Evolutionary conservation across 2,113 vertebrate species (phyloP), one percentile per base, ranked within the genome.

Genomic region (Pomatostomus ruficeps): DNA sequence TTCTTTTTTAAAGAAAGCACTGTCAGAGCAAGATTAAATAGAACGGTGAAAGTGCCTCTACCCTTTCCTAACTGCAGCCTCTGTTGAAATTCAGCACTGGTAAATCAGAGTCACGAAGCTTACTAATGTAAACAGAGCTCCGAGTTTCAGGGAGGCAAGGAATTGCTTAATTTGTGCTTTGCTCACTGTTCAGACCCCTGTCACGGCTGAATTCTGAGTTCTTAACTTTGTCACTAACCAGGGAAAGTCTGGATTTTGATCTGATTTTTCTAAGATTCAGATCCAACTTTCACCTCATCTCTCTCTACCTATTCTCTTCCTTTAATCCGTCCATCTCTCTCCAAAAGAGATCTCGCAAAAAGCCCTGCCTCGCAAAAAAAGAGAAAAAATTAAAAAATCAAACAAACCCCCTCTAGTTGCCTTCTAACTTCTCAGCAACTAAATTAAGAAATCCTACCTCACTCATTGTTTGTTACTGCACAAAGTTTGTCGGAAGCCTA

Each of bases 101-200:
- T 93, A 96, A 96, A 90, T 94, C 75, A 82, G 6, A 88, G 75
- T 33, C 74, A 61, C 8, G 10, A 91, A 93, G 54, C 75, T 85
- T 31, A 74, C 76, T 84, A 96, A 91, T 46, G 62, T 91, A 97
- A 97, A 97, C 76, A 95, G 28, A 85, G 38, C 78, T 85, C 36
- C 66, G 88, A 75, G 80, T 78, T 70, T 28, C 91, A 95, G 78
- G 91, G 79, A 68, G 81, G 89, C 84, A 74, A 79, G 75, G 95
- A 96, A 95, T 95, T 78, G 82, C 92, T 92, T 92, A 79, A 96
- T 85, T 76, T 84, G 79, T 35, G 75, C 57, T 75, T 90, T 91
- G 57, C 79, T 51, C 71, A 23, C 28, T 25, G 46, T 57, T 78
- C 31, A 26, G 46, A 72, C 45, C 49, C 48, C 26, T n/a, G 11